A percentile compares a stretch with the other conserved stretches of the same genome.
phyloP scores from a whole-genome alignment of 2,888 invertebrate genomes.

The Apamea anceps region DNA sequence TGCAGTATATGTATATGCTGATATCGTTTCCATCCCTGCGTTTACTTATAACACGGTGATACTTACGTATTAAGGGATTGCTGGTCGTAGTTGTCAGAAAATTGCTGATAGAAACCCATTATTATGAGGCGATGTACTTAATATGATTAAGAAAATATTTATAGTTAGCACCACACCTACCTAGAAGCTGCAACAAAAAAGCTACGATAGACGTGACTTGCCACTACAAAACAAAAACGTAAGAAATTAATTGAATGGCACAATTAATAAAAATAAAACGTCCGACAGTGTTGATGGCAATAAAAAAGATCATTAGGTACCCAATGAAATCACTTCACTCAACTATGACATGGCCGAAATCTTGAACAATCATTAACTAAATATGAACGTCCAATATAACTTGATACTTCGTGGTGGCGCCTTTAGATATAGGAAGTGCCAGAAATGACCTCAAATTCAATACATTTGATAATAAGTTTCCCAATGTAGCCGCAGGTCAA shows the following conservation, averaged over 20 bases:
- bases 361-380: constrained; percentile 24
- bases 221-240: constrained; percentile 25
- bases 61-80: background rate
- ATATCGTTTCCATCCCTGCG: background rate
- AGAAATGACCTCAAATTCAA: background rate
- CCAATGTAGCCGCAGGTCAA: background rate
- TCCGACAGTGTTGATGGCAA: background rate
- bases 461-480: background rate
- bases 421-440: background rate
- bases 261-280: constrained; percentile 41
- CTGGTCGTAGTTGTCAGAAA: background rate
- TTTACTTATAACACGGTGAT: background rate
- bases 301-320: constrained; percentile 49
- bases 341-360: constrained; percentile 43
- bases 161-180: background rate
- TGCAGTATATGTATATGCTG: background rate
- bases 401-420: background rate
- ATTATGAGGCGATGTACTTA: background rate
- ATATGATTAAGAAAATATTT: background rate
- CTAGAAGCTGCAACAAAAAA: constrained; percentile 7
- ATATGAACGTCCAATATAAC: background rate
- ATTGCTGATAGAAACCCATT: background rate
- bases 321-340: constrained; percentile 44
- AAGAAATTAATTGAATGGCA: constrained; percentile 29
- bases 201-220: constrained; percentile 3